Conservation (phyloP, 1,140 invertebrate species). For the Pomacea maculata region DNA sequence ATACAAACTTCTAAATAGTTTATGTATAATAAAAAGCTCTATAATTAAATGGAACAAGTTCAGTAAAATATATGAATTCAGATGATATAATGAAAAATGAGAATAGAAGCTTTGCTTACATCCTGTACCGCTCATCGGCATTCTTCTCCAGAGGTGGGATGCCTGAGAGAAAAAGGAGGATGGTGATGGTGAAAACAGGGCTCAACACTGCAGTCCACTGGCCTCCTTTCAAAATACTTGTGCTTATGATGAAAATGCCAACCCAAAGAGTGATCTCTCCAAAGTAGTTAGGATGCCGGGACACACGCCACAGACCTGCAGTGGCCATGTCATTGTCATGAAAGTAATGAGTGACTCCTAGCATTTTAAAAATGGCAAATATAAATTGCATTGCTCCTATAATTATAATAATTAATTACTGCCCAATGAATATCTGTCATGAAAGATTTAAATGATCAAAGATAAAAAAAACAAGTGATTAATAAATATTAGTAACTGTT, state of each 20-base stretch:
- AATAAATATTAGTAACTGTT: no score
- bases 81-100: background rate
- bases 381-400: no score
- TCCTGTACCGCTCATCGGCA: conserved; percentile 86
- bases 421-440: no score
- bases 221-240: conserved; percentile 81
- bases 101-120: conserved; percentile 71
- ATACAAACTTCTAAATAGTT: no score
- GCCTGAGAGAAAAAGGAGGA: conserved; percentile 81
- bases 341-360: background rate
- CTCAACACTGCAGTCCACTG: conserved; percentile 86
- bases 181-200: conserved; percentile 86
- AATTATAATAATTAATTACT: no score
- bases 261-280: conserved; percentile 94
- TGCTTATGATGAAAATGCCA: conserved; percentile 89
- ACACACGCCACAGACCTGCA: conserved; percentile 86
- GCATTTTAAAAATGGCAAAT: no score
- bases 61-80: no score
- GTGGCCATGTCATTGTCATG: background rate
- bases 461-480: no score
- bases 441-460: no score
- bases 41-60: no score
- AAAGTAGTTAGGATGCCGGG: conserved; percentile 94
- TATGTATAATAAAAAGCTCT: no score
- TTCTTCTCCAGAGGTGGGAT: conserved; percentile 76